Base-by-base conservation (phyloP, 2,888 invertebrate species). In the Pristionchus maxplancki region DNA sequence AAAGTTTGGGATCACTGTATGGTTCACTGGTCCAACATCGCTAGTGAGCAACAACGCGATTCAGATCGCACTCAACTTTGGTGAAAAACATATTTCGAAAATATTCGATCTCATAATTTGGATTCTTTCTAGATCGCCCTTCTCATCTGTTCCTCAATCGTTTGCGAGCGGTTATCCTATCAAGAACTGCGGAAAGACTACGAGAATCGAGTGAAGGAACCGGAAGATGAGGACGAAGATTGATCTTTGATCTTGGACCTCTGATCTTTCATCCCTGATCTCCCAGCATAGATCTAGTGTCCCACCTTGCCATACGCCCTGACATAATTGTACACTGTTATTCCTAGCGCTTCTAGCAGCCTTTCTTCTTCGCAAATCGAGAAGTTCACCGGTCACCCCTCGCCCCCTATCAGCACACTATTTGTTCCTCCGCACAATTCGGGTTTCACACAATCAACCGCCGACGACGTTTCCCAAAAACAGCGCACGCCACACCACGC, bases 161-260 rank as follows among this genome's bases (percentile, higher is more conserved):
- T 88, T 20, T 88, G 88, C 37, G 88, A 88, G 81, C 82, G 88
- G 15, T 20, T 88, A 0, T 88, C 88, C n/a, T 88, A 88, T 62
- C 31, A 82, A 37, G 88, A 88, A 67, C 48, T 82, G 64, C 83
- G 81, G 67, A 88, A 88, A 17, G 88, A 81, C 44, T 67, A 88
- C 44, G 83, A 62, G 53, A 81, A 67, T 20, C 88, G 88, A 31
- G 88, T 64, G 53, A 81, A 83, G 17, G 88, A 88, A 50, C 86
- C 86, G 20, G 88, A 88, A 15, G 88, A 88, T 17, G 88, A 88
- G 88, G 88, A 88, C 34, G 82, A 83, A 34, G 82, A 83, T 83
- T 53, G 53, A 83, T 50, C 50, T 83, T 83, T 53, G 82, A 83
- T 37, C 82, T 50, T n/a, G 34, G 53, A 83, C 37, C 53, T 48